Evolutionary conservation across 2,113 vertebrate genomes (phyloP).

Genomic region (Glaucidium brasilianum): DNA sequence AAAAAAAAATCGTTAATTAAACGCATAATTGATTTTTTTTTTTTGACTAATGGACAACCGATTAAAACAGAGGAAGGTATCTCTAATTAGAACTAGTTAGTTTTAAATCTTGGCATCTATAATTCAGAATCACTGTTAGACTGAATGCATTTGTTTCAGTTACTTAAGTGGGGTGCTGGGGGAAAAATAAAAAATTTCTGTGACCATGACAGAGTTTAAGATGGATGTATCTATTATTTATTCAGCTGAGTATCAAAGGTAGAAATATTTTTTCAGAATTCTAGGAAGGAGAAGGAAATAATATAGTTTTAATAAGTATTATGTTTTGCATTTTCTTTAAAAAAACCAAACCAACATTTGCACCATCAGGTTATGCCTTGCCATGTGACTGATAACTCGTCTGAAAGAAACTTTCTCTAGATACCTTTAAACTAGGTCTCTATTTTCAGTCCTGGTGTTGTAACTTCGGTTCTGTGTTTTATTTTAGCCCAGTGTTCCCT

Average conservation of each 20-base stretch:
- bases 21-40: not conserved
- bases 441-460: not conserved
- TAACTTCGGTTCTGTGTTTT: not conserved
- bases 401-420: not conserved
- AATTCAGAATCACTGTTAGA: not conserved
- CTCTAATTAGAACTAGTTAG: not conserved
- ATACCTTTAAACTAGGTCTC: not conserved
- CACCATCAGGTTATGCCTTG: not conserved
- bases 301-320: not conserved
- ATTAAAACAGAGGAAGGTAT: not conserved
- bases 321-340: not conserved
- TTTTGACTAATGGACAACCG: not conserved
- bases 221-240: not conserved
- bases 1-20: not conserved
- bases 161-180: not conserved
- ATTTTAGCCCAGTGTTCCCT: not conserved
- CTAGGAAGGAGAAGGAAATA: not conserved
- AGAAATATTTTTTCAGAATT: not conserved
- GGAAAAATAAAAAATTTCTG: fast-evolving
- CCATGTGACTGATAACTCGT: not conserved
- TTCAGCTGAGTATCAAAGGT: not conserved
- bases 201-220: not conserved
- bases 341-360: not conserved
- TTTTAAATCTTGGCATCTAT: not conserved
- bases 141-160: not conserved